Evolutionary conservation across 2,797 vertebrate genomes (phyloP), one percentile per base, ranked within the genome.

Genomic region (Sylvia borin): DNA sequence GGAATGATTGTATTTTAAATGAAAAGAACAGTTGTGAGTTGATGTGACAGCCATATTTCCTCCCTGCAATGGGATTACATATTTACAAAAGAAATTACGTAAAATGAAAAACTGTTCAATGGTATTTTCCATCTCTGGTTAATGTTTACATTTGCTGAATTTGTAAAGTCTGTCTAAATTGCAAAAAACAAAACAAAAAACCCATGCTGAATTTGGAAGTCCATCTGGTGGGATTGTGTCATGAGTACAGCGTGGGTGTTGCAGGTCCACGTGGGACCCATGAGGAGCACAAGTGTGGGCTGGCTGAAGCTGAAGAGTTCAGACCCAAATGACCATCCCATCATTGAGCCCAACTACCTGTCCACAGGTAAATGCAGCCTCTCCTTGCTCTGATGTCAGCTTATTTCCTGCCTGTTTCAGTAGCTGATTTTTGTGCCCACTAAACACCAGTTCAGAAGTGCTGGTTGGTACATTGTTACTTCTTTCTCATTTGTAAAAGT

Each of bases 261-360:
- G 42, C 81, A 99, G 99, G 99, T 99, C 70, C 99, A 99, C 0
- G 99, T 99, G 53, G 99, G 99, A 75, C 98, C 99, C 91, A 98
- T 99, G 98, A 98, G 99, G 95, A 98, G 97, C 95, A 98, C 98
- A 0, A 99, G 99, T 76, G 96, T 98, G 31, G 99, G 99, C 57
- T 99, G 98, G 99, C 74, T 99, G 83, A 99, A 99, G 95, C 98
- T 99, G 96, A 98, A 98, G 97, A 99, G 98, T 54, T 67, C 96
- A 89, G 98, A 98, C 95, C 99, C 99, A 13, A 95, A 90, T 3
- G 99, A 99, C 42, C 99, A 99, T 85, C 99, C 99, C 2, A 61
- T 99, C 83, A 98, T 99, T 57, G 98, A 99, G 45, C 99, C 99
- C 32, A 99, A 99, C 98, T 99, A 99, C 92, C 92, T 99, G 67